These are phyloP conservation scores for Hipparchia sbordonii DNA, from an alignment of 2,888 invertebrate species.

Conservation along the genomic window DNA sequence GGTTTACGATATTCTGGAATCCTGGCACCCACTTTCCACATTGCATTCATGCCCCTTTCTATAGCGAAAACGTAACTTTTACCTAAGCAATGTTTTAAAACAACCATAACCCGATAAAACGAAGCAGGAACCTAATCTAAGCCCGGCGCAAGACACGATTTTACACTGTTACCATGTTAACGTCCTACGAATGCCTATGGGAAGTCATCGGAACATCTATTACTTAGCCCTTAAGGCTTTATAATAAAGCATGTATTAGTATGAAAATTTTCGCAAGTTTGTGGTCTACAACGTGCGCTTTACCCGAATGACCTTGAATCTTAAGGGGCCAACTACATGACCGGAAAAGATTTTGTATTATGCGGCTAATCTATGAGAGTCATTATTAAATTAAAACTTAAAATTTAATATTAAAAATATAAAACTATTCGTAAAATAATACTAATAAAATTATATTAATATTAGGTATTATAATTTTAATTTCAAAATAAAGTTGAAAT, in stretches of 20 bases:
- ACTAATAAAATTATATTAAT: too few species aligned
- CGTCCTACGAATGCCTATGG: slow-evolving; percentile 20
- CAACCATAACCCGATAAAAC: slow-evolving; percentile 26
- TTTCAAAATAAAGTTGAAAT: slow-evolving; percentile 7
- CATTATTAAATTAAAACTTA: too few species aligned
- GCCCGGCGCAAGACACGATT: slow-evolving; percentile 37
- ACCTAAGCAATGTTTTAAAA: slow-evolving; percentile 9
- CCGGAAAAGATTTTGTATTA: neutral
- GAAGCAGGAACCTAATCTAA: slow-evolving; percentile 34
- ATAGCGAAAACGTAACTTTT: neutral
- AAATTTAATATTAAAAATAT: too few species aligned
- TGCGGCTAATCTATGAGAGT: too few species aligned
- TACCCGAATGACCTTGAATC: slow-evolving; percentile 35
- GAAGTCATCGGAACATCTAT: slow-evolving; percentile 15
- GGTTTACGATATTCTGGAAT: too few species aligned
- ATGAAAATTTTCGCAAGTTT: slow-evolving; percentile 7
- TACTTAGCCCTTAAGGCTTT: slow-evolving; percentile 11
- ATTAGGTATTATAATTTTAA: neutral
- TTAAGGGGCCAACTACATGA: slow-evolving; percentile 31
- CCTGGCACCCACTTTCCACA: neutral
- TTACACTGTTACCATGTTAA: slow-evolving; percentile 34
- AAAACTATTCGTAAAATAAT: too few species aligned
- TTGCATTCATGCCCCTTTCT: neutral
- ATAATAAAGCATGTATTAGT: slow-evolving; percentile 22
- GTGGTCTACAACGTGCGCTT: slow-evolving; percentile 23